Evolutionary conservation across 2,113 vertebrate genomes (phyloP).

Genomic region (Mungos mungo): DNA sequence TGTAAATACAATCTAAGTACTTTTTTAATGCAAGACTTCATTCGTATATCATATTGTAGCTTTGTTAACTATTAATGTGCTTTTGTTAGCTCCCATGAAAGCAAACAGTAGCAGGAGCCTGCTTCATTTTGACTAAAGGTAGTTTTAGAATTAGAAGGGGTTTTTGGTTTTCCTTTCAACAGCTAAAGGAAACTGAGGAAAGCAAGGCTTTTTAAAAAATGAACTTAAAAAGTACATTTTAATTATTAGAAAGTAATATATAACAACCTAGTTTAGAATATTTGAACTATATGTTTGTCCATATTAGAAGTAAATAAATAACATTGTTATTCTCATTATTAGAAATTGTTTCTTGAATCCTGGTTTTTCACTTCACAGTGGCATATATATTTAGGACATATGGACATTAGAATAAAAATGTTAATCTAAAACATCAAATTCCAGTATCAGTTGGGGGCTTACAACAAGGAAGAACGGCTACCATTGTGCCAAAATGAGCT

Average conservation of each 20-base stretch:
- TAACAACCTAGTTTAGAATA: conserved; percentile 39
- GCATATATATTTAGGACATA: background rate
- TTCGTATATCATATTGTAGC: conserved; percentile 56
- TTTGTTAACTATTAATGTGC: conserved; percentile 75
- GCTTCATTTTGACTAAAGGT: conserved; percentile 19
- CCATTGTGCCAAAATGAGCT: background rate
- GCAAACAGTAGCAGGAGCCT: conserved; percentile 21
- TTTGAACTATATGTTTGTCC: conserved; percentile 9
- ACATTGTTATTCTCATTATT: background rate
- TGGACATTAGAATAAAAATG: background rate
- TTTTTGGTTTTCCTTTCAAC: conserved; percentile 43
- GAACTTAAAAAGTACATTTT: background rate
- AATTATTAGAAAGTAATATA: background rate
- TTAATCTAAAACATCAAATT: background rate
- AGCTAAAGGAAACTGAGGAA: conserved; percentile 8
- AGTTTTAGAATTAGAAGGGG: conserved; percentile 30
- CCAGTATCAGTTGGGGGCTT: background rate
- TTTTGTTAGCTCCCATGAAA: conserved; percentile 52
- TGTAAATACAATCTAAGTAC: conserved; percentile 68
- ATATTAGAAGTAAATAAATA: background rate
- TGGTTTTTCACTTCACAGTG: background rate
- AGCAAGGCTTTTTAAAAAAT: background rate
- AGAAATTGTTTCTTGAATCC: background rate
- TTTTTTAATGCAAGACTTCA: conserved; percentile 62
- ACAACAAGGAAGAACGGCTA: background rate